phyloP scores from a whole-genome alignment of 2,888 invertebrate species.

The Zelleria hepariella region DNA sequence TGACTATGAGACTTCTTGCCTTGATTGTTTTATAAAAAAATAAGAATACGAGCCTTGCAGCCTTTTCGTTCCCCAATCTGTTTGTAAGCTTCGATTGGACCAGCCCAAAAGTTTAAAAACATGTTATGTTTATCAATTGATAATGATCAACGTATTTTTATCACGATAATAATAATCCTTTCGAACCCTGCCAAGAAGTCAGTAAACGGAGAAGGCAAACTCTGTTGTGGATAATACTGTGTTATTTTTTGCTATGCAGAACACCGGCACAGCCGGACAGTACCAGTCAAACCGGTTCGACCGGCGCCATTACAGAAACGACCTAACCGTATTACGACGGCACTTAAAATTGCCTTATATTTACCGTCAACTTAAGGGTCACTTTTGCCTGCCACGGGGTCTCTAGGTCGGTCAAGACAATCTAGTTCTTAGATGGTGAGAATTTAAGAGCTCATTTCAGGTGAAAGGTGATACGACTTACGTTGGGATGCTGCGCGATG shows the following conservation, averaged over 20 bases:
- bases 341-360: conserved; percentile 11
- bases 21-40: too few species aligned
- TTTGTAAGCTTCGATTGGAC: too few species aligned
- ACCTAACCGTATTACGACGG: conserved; percentile 9
- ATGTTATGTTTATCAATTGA: too few species aligned
- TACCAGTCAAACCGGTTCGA: conserved; percentile 56
- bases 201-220: not conserved
- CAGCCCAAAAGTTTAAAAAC: too few species aligned
- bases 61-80: too few species aligned
- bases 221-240: not conserved
- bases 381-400: conserved; percentile 3
- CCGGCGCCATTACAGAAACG: conserved; percentile 17
- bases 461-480: conserved; percentile 2
- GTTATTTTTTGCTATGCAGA: conserved; percentile 52
- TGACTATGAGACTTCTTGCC: too few species aligned
- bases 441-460: conserved; percentile 1
- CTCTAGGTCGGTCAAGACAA: not conserved
- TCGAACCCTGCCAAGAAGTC: too few species aligned
- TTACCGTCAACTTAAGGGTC: not conserved
- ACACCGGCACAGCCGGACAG: conserved; percentile 37
- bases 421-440: not conserved
- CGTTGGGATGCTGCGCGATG: conserved; percentile 17
- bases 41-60: too few species aligned
- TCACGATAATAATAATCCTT: too few species aligned
- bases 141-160: too few species aligned